These are phyloP conservation scores for Matsumurasca onukii DNA, from an alignment of 1,140 invertebrate species.

Conservation along the genomic window DNA sequence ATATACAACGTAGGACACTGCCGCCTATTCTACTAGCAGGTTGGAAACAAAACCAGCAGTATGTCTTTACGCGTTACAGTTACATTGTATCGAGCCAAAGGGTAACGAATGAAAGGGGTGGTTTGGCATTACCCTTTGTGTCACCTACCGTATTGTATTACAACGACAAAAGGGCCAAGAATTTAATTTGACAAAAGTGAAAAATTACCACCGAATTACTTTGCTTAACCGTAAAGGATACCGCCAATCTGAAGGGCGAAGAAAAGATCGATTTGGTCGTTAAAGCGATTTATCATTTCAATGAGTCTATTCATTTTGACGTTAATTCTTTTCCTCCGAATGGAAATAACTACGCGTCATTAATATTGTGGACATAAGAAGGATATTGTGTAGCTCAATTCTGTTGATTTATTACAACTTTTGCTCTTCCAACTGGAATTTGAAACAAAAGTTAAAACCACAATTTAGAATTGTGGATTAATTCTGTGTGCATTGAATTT, in stretches of 20 bases:
- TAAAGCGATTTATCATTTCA: background rate
- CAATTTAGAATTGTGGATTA: too few species aligned
- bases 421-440: too few species aligned
- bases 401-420: too few species aligned
- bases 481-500: too few species aligned
- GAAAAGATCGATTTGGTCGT: background rate
- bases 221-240: background rate
- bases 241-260: background rate
- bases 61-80: background rate
- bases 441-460: too few species aligned
- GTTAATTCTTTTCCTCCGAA: background rate
- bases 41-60: background rate
- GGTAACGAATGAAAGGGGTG: slow-evolving; percentile 7
- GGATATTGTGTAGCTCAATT: too few species aligned
- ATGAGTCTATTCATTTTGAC: background rate
- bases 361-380: background rate
- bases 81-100: background rate
- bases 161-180: background rate
- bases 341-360: background rate
- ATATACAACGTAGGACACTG: too few species aligned
- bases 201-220: slow-evolving; percentile 19
- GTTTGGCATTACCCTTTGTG: background rate
- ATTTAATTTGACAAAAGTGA: slow-evolving; percentile 24
- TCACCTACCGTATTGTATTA: background rate
- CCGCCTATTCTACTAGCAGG: too few species aligned